Base-by-base conservation (phyloP, 2,797 vertebrate genomes). In the Cossypha dichroa region DNA sequence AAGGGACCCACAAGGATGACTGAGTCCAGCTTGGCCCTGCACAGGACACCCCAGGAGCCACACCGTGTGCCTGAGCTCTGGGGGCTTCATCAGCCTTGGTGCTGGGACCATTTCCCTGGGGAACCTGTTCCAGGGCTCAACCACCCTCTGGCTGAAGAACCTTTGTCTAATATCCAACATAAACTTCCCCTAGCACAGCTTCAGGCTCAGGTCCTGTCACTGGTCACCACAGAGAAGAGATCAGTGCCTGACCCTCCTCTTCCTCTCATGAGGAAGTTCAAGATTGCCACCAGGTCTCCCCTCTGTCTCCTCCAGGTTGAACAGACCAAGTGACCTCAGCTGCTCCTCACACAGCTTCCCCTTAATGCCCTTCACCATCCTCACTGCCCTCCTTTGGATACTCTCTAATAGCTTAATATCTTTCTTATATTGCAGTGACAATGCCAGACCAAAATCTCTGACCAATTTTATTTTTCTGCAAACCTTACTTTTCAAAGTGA, bases 181-280 rank as follows among this genome's bases (percentile, higher is more conserved):
- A 76, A 85, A 45, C 19, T 11, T 60, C 6, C 28, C 13, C 15
- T 60, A 16, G 0, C 13, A 43, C 12, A 66, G 0, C 12, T 0
- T 67, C 36, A 75, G 22, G 19, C 15, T 38, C 0, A 0, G 28
- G 6, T 8, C 0, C 38, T 59, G 2, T 28, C 28, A 3, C n/a
- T 3, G 45, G 15, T 38, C 7, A 33, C 23, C 15, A 29, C 9
- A 45, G n/a, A 28, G 29, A 13, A 59, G 13, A 38, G 33, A 33
- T 21, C 82, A 76, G 40, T 26, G 40, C 0, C 7, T 45, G 46
- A 0, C 23, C 3, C 29, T 54, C 4, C 0, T 52, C 5, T 38
- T 68, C 15, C 5, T 7, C 9, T 25, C 33, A 8, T 3, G 6
- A 68, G 9, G 40, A 46, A 54, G 29, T 3, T 68, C 29, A 5